phyloP scores from a whole-genome alignment of 2,797 vertebrate genomes.

The Hirundo rustica region DNA sequence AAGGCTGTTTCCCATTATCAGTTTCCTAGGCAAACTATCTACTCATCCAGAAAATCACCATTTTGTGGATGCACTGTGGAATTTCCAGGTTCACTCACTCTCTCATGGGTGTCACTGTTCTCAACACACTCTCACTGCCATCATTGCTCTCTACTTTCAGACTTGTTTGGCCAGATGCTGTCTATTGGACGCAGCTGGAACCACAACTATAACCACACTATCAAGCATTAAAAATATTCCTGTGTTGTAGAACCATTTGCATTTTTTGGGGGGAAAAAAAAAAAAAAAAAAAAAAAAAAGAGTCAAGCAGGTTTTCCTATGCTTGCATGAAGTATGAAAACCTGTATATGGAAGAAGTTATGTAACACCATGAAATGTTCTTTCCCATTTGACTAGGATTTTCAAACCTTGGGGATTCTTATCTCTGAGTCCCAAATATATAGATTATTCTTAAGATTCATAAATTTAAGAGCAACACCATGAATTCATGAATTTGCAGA shows the following conservation, averaged over 20 bases:
- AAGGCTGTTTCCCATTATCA: not conserved
- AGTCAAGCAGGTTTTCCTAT: not conserved
- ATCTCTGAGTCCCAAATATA: not conserved
- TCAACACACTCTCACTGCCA: not conserved
- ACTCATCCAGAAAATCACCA: not conserved
- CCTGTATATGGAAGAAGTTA: not conserved
- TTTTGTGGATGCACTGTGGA: not conserved
- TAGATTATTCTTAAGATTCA: not conserved
- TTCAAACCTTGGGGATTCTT: not conserved
- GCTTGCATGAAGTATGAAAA: not conserved
- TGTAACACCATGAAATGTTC: not conserved
- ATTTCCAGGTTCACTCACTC: not conserved
- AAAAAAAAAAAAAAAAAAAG: not conserved
- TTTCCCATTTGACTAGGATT: not conserved
- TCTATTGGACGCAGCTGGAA: not conserved
- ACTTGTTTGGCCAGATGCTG: not conserved
- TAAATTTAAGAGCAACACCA: not conserved
- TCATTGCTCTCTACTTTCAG: not conserved
- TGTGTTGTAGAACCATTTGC: not conserved
- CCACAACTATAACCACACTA: not conserved
- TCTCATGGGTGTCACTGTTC: not conserved
- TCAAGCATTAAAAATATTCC: not conserved
- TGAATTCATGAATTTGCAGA: not conserved
- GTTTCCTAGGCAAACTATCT: not conserved
- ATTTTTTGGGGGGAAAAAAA: not conserved